A percentile compares a stretch with the other conserved stretches of the same genome.
Evolutionary conservation across 1,140 invertebrate species (phyloP).

Genomic region (Palaemon carinicauda): DNA sequence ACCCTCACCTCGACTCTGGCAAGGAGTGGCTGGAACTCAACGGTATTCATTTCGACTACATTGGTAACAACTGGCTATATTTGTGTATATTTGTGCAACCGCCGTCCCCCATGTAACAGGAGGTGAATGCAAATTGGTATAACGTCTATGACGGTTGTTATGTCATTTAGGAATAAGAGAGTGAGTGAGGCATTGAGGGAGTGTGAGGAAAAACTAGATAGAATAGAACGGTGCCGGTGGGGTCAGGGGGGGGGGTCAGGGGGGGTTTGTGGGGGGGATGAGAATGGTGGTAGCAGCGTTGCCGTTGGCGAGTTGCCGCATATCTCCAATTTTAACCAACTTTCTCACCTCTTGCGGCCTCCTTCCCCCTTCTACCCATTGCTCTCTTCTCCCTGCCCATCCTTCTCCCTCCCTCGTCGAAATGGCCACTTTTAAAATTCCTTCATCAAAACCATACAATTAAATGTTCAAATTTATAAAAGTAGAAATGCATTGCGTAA

Average conservation of each 20-base stretch:
- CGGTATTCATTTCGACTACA: no score
- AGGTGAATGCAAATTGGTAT: neutral
- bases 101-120: no score
- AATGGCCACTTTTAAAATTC: neutral
- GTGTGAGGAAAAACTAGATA: neutral
- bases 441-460: no score
- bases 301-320: constrained; percentile 11
- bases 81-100: no score
- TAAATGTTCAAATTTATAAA: no score
- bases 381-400: neutral
- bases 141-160: neutral
- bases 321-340: neutral
- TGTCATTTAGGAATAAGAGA: neutral
- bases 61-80: no score
- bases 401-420: neutral
- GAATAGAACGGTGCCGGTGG: neutral
- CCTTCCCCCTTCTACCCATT: neutral
- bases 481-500: no score
- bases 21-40: no score
- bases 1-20: no score
- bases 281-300: neutral
- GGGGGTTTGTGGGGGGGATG: neutral
- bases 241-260: no score
- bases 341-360: neutral
- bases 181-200: neutral